These are phyloP conservation scores for Chelonus formosanus DNA, from an alignment of 2,888 invertebrate genomes.

Conservation along the genomic window DNA sequence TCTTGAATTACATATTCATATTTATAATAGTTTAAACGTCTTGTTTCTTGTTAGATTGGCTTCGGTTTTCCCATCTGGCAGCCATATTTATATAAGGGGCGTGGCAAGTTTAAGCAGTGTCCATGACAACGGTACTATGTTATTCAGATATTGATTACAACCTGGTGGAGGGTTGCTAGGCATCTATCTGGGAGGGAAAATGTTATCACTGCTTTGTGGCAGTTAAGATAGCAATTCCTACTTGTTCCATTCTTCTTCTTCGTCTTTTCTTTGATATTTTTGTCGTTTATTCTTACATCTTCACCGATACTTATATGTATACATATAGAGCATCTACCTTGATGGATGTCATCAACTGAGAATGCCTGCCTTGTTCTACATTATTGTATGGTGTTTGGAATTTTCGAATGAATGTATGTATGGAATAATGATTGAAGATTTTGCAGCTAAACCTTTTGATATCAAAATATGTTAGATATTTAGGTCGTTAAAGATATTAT, in stretches of 20 bases:
- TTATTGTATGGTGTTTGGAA: too few relatives aligned
- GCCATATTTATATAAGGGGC: constrained; percentile 62
- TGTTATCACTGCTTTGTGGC: constrained; percentile 66
- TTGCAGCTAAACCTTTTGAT: too few relatives aligned
- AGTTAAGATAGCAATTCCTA: constrained; percentile 64
- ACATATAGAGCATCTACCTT: not conserved
- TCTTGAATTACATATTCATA: too few relatives aligned
- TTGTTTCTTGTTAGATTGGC: constrained; percentile 34
- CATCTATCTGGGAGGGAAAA: constrained; percentile 64
- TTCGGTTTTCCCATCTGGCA: constrained; percentile 41
- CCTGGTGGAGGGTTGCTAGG: constrained; percentile 60
- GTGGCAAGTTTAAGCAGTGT: constrained; percentile 49
- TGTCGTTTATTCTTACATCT: constrained; percentile 21
- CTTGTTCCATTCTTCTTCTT: constrained; percentile 24
- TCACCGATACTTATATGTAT: constrained; percentile 4
- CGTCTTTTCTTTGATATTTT: constrained; percentile 28
- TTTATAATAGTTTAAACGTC: constrained; percentile 61
- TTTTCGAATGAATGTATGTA: too few relatives aligned
- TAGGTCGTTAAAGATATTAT: too few relatives aligned
- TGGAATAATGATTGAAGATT: too few relatives aligned
- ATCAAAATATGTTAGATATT: too few relatives aligned
- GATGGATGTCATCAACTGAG: too few relatives aligned
- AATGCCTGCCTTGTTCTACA: too few relatives aligned
- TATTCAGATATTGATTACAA: constrained; percentile 45
- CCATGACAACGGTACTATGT: constrained; percentile 42